Percentiles rank a stretch among this genome's conserved stretches.
phyloP scores from a whole-genome alignment of 2,797 vertebrate species.

The Sebastes paucispinis region DNA sequence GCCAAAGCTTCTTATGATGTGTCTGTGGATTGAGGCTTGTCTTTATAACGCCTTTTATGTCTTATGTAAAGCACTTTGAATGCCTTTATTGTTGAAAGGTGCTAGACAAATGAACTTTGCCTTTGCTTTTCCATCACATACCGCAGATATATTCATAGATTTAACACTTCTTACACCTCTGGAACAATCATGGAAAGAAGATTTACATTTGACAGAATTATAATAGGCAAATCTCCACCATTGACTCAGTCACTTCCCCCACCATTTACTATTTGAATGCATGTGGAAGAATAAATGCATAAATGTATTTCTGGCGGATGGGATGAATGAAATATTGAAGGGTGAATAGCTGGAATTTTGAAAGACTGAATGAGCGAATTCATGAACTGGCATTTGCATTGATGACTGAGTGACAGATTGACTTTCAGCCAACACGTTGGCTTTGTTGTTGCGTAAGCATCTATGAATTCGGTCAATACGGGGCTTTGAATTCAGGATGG shows the following conservation, averaged over 20 bases:
- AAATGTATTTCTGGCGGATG: slow-evolving; percentile 14
- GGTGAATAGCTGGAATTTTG: slow-evolving; percentile 16
- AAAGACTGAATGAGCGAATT: slow-evolving; percentile 33
- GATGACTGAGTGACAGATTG: slow-evolving; percentile 18
- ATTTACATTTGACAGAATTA: slow-evolving; percentile 38
- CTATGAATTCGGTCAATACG: not conserved
- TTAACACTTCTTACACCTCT: not conserved
- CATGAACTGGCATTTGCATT: slow-evolving; percentile 7
- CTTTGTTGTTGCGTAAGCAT: slow-evolving; percentile 7
- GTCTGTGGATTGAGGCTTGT: not conserved
- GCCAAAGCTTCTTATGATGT: slow-evolving; percentile 13
- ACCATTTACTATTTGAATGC: slow-evolving; percentile 25
- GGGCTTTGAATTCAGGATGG: slow-evolving; percentile 28
- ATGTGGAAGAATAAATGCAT: slow-evolving; percentile 23
- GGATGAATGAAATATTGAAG: slow-evolving; percentile 6
- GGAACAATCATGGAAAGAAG: slow-evolving; percentile 9
- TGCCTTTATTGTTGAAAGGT: not conserved
- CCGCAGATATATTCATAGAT: not conserved
- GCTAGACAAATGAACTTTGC: not conserved
- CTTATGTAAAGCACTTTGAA: not conserved
- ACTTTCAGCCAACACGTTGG: not conserved
- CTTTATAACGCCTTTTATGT: not conserved
- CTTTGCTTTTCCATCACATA: not conserved
- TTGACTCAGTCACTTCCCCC: slow-evolving; percentile 19
- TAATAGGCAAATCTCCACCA: slow-evolving; percentile 3